These are phyloP conservation scores for Rhaphigaster nebulosa DNA, from an alignment of 2,888 invertebrate genomes.

Conservation along the genomic window DNA sequence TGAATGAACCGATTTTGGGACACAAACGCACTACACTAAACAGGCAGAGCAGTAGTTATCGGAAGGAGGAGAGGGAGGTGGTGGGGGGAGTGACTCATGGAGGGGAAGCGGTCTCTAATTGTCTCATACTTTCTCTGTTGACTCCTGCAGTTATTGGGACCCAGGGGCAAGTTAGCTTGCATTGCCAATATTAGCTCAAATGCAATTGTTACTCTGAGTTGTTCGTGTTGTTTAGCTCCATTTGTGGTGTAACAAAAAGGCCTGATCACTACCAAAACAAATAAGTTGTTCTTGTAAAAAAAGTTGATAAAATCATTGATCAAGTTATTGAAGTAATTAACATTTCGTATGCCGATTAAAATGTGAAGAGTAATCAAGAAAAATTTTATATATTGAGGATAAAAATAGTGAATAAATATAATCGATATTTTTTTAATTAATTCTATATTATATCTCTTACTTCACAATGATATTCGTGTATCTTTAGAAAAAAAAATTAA, in stretches of 20 bases:
- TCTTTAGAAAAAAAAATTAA: too few relatives aligned
- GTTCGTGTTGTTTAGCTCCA: not conserved
- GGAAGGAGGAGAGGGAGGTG: slow-evolving; percentile 12
- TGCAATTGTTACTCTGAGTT: not conserved
- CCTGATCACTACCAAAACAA: not conserved
- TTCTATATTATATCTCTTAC: too few relatives aligned
- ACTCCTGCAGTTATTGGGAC: not conserved
- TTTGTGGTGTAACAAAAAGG: not conserved
- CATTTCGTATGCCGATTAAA: too few relatives aligned
- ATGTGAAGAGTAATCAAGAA: too few relatives aligned
- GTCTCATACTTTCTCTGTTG: slow-evolving; percentile 40
- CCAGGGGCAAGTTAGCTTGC: not conserved
- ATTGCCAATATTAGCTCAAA: not conserved
- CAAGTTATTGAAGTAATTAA: too few relatives aligned
- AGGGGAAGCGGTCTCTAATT: slow-evolving; percentile 36
- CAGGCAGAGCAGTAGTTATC: slow-evolving; percentile 24
- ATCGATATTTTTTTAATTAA: too few relatives aligned
- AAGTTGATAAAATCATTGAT: not conserved
- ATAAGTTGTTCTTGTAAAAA: not conserved
- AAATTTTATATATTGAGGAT: too few relatives aligned
- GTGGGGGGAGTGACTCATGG: slow-evolving; percentile 32
- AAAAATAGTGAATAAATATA: too few relatives aligned
- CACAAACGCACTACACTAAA: slow-evolving; percentile 42
- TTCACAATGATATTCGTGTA: too few relatives aligned
- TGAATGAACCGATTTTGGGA: slow-evolving; percentile 3